phyloP scores from a whole-genome alignment of 2,797 vertebrate species.

The Xyrichtys novacula region DNA sequence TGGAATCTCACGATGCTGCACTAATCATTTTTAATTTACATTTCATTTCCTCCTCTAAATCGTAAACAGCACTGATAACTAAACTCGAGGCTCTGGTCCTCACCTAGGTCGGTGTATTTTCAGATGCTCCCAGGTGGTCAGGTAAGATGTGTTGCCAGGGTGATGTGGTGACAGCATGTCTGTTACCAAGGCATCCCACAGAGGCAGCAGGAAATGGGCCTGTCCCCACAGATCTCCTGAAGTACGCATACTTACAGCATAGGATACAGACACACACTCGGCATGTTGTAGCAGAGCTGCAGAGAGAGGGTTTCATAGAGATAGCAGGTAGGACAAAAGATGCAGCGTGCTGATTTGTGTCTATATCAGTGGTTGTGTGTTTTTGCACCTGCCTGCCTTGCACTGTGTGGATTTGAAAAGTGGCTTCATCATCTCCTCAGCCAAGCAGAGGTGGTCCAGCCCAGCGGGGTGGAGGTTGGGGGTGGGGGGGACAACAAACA shows the following conservation, averaged over 20 bases:
- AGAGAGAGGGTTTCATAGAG: no score
- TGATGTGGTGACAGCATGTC: slow-evolving; percentile 21
- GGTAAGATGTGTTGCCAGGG: slow-evolving; percentile 13
- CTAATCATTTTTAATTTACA: not conserved
- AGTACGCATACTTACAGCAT: slow-evolving; percentile 17
- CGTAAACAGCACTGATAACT: not conserved
- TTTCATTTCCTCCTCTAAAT: not conserved
- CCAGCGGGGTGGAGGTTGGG: slow-evolving; percentile 29
- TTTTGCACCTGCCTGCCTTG: not conserved
- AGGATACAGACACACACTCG: not conserved
- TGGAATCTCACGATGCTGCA: not conserved
- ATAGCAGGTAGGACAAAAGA: no score
- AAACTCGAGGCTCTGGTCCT: slow-evolving; percentile 14
- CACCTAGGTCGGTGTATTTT: slow-evolving; percentile 8
- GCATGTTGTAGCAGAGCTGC: no score
- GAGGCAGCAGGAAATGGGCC: slow-evolving; percentile 1
- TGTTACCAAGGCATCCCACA: slow-evolving; percentile 26
- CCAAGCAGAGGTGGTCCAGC: slow-evolving; percentile 18
- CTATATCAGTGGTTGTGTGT: not conserved
- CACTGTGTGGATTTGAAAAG: slow-evolving; percentile 17
- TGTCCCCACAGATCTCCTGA: not conserved
- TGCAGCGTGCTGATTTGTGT: not conserved
- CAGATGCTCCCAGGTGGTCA: slow-evolving; percentile 25
- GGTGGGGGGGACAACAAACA: slow-evolving; percentile 30
- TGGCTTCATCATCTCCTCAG: slow-evolving; percentile 34